Evolutionary conservation across 2,888 invertebrate genomes (phyloP).

Genomic region (Tryphoninae sp.): DNA sequence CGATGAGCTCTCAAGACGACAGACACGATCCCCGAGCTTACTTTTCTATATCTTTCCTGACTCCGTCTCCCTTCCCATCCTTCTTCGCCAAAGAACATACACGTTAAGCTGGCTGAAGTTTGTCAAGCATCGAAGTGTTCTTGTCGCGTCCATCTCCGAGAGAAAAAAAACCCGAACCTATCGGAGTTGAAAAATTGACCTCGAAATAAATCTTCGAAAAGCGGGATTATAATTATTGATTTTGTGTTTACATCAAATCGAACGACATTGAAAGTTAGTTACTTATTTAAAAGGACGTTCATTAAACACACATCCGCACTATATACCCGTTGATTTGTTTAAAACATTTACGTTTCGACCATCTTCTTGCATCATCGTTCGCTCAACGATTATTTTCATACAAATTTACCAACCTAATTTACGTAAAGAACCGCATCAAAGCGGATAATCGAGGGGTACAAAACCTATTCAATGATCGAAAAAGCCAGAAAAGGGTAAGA

Average conservation of each 20-base stretch:
- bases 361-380: too few relatives aligned
- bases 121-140: too few relatives aligned
- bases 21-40: slow-evolving; percentile 13
- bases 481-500: neutral
- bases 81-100: neutral
- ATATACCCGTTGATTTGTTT: too few relatives aligned
- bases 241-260: too few relatives aligned
- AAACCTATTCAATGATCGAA: slow-evolving; percentile 25
- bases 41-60: slow-evolving; percentile 1
- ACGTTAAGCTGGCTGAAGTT: too few relatives aligned
- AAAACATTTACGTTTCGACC: too few relatives aligned
- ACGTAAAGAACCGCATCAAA: slow-evolving; percentile 10
- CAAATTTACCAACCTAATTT: neutral
- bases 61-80: neutral
- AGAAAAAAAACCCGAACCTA: neutral
- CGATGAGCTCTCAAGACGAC: neutral
- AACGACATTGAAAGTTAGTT: too few relatives aligned
- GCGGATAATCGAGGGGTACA: slow-evolving; percentile 24
- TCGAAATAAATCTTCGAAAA: neutral
- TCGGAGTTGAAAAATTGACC: neutral
- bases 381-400: too few relatives aligned
- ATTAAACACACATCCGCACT: too few relatives aligned
- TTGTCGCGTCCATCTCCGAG: too few relatives aligned
- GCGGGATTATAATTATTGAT: too few relatives aligned
- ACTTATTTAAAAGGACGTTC: too few relatives aligned